These are phyloP conservation scores for Myrmecophaga tridactyla DNA, from an alignment of 2,113 vertebrate species.

Conservation along the genomic window DNA sequence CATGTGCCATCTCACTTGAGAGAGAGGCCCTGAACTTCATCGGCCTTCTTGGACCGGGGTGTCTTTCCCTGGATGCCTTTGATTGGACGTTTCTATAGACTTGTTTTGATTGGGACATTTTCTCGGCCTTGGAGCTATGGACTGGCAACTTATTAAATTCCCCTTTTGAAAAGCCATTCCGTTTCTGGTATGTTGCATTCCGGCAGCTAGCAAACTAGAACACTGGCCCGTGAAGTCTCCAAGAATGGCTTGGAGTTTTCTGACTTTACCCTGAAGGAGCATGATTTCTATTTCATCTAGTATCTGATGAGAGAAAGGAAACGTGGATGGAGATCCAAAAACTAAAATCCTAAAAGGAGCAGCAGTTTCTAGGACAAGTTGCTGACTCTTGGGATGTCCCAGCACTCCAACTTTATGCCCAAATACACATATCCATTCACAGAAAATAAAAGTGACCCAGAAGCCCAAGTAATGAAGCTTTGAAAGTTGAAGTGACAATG, in stretches of 20 bases:
- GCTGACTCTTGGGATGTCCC: background rate
- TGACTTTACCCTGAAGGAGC: background rate
- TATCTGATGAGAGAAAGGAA: background rate
- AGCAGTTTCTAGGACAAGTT: background rate
- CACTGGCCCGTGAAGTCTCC: background rate
- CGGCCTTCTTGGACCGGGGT: too few species aligned
- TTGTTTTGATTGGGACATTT: too few species aligned
- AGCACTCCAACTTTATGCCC: background rate
- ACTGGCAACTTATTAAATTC: too few species aligned
- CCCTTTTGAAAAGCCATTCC: too few species aligned
- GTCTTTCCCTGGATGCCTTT: too few species aligned
- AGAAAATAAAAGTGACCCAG: background rate
- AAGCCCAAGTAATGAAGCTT: background rate
- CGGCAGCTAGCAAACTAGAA: too few species aligned
- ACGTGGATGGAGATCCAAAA: background rate
- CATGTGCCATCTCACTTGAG: too few species aligned
- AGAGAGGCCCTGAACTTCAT: too few species aligned
- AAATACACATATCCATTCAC: background rate
- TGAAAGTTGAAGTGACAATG: background rate
- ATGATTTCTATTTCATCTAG: background rate
- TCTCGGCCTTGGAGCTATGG: too few species aligned
- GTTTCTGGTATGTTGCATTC: too few species aligned
- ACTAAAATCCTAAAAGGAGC: background rate
- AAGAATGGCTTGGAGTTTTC: background rate
- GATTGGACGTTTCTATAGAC: too few species aligned